A percentile compares a stretch with the other conserved stretches of the same genome.
These are phyloP conservation scores for Artibeus jamaicensis DNA, from an alignment of 2,797 vertebrate genomes.

Conservation along the genomic window DNA sequence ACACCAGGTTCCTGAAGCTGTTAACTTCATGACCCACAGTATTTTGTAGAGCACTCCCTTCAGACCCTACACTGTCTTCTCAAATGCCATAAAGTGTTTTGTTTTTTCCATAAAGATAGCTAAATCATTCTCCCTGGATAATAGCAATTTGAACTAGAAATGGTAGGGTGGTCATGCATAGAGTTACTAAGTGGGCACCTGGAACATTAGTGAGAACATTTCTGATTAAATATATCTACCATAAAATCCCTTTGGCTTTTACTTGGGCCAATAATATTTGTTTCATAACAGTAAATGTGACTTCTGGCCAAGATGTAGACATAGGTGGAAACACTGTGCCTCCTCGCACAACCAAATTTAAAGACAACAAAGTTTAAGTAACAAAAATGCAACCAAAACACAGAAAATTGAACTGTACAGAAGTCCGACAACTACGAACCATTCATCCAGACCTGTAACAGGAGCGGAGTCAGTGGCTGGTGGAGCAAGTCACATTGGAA, in stretches of 20 bases:
- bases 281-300: constrained; percentile 56
- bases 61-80: neutral
- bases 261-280: constrained; percentile 28
- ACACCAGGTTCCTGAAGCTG: neutral
- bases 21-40: neutral
- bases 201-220: constrained; percentile 65
- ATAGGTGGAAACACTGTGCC: no score
- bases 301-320: neutral
- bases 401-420: no score
- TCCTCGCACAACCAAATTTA: no score
- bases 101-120: neutral
- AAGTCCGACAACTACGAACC: no score
- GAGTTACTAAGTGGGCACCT: constrained; percentile 57
- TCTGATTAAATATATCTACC: constrained; percentile 70
- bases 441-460: no score
- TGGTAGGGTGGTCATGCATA: constrained; percentile 51
- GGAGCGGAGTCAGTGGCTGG: no score
- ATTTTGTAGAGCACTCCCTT: neutral
- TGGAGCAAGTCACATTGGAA: no score
- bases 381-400: no score
- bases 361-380: no score
- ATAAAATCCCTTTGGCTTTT: constrained; percentile 61
- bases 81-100: neutral
- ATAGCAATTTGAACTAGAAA: constrained; percentile 43
- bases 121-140: constrained; percentile 54